Conservation (phyloP, 2,888 invertebrate species). For the Bombylius major region DNA sequence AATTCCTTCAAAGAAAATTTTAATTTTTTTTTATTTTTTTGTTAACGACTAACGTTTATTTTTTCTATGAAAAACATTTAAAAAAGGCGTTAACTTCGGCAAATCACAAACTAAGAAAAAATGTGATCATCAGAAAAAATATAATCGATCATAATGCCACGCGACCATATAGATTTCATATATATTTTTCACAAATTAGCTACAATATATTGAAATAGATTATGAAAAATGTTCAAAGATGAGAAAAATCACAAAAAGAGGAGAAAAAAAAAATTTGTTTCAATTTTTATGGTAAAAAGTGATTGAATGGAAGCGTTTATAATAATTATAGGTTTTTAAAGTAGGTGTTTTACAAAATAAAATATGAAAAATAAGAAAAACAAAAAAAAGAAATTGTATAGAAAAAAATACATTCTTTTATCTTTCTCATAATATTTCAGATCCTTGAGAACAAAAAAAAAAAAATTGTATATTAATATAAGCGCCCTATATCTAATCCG, state of each 20-base stretch:
- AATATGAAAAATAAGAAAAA: no score
- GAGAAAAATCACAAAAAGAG: background rate
- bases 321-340: background rate
- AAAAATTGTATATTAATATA: no score
- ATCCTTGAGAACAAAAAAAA: no score
- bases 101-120: background rate
- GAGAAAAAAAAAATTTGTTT: background rate
- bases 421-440: background rate
- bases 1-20: no score
- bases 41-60: no score
- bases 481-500: no score
- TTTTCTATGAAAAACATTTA: background rate
- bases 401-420: background rate
- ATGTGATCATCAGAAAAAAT: background rate
- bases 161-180: background rate
- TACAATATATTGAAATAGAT: no score
- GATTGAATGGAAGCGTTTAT: conserved; percentile 1
- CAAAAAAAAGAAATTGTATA: no score
- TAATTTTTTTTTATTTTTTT: no score
- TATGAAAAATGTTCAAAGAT: background rate
- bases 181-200: background rate
- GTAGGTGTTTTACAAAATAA: background rate
- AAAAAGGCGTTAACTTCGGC: background rate
- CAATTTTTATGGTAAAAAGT: background rate
- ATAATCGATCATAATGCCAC: conserved; percentile 3